A percentile compares a stretch with the other conserved stretches of the same genome.
Evolutionary conservation across 2,113 vertebrate species (phyloP).

Genomic region (Neotoma lepida): DNA sequence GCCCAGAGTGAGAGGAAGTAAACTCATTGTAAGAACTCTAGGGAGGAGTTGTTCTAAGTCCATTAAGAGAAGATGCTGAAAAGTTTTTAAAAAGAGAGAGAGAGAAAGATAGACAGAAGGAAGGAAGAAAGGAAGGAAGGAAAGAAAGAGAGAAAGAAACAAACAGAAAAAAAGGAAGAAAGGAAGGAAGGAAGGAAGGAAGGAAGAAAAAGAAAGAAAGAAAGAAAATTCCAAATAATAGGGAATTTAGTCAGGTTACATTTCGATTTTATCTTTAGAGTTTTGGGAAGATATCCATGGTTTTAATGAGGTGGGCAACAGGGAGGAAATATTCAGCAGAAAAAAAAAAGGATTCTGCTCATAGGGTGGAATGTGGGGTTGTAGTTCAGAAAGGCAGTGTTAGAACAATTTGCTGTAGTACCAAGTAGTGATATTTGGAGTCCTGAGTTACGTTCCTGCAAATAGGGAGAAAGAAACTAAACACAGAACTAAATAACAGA

Average conservation of each 20-base stretch:
- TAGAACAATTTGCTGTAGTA: not conserved
- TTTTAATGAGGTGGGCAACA: not conserved
- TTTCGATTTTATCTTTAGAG: conserved; percentile 32
- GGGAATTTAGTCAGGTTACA: not conserved
- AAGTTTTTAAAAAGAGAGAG: not conserved
- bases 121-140: not conserved
- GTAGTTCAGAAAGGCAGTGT: not conserved
- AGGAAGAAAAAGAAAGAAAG: not conserved
- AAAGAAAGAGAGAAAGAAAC: not conserved
- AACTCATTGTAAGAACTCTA: not conserved
- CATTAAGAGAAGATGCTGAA: not conserved
- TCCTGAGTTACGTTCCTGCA: not conserved
- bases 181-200: not conserved
- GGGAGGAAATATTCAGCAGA: not conserved
- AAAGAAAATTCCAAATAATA: not conserved
- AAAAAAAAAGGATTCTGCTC: conserved; percentile 13
- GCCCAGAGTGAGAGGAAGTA: not conserved
- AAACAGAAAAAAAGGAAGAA: not conserved
- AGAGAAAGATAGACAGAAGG: no score
- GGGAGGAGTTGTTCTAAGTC: not conserved
- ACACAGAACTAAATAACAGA: not conserved
- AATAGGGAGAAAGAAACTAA: not conserved
- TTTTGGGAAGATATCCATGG: not conserved
- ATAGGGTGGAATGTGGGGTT: not conserved
- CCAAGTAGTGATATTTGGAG: not conserved